Conservation (phyloP, 2,113 vertebrate species). For the Jacana jacana region DNA sequence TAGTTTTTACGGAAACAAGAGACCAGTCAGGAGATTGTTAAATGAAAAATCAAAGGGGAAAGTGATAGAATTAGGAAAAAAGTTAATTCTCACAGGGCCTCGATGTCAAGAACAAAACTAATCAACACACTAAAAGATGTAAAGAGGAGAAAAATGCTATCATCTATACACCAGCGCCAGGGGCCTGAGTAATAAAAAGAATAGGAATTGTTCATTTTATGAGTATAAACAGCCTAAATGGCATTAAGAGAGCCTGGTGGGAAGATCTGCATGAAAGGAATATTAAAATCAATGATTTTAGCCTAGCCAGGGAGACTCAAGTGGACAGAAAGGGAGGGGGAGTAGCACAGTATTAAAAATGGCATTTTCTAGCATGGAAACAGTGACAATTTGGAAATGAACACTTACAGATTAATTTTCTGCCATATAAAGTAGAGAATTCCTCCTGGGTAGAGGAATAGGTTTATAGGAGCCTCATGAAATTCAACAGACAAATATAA, state of each 20-base stretch:
- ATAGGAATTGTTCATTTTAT: slow-evolving; percentile 26
- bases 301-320: background rate
- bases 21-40: background rate
- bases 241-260: slow-evolving; percentile 19
- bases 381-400: background rate
- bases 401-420: background rate
- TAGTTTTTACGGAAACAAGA: background rate
- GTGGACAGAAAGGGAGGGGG: background rate
- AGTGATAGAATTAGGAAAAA: background rate
- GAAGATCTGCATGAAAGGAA: slow-evolving; percentile 24
- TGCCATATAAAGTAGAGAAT: background rate
- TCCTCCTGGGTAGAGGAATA: background rate
- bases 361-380: background rate
- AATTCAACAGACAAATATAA: background rate
- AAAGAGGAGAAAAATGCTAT: background rate
- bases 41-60: background rate
- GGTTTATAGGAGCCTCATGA: background rate
- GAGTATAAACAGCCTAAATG: slow-evolving; percentile 24
- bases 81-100: background rate
- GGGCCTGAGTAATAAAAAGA: background rate
- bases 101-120: slow-evolving; percentile 6
- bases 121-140: background rate
- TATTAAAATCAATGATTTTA: slow-evolving; percentile 27
- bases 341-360: background rate
- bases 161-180: background rate